Base-by-base conservation (phyloP, 2,113 vertebrate species). In the Cyanoderma ruficeps region DNA sequence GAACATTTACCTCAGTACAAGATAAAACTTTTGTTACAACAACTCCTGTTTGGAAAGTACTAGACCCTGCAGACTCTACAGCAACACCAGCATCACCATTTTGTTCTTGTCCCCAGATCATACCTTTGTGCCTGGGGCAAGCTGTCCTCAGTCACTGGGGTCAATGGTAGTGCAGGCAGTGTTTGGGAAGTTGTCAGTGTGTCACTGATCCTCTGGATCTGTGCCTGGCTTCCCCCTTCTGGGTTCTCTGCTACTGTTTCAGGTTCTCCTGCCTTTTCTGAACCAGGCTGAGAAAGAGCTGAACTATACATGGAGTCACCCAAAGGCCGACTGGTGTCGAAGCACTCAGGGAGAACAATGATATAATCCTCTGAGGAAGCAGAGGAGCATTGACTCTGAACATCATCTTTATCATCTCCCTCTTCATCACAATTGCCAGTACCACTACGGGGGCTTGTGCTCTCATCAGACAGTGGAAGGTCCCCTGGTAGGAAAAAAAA, bases 221-320 rank as follows among this genome's bases (percentile, higher is more conserved):
- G 94, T 0, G 57, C 81, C 4, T 69, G 91, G 56, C 64, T 97
- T 24, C 61, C 96, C 4, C 20, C 65, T 57, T 92, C 96, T 1
- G 83, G 49, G 10, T 12, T 67, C 75, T 61, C 60, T 35, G 95
- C 69, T 85, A 82, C 97, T 18, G 93, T 69, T 77, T 97, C 93
- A 33, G 86, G 81, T 64, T 98, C 98, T 49, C 92, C 67, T 4
- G 82, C 56, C 65, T 97, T 96, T 46, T 99, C 98, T 14, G 96
- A 50, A 57, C 98, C 98, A 30, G 98, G 98, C 96, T 99, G 99
- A 21, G 99, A 99, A 93, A 99, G 97, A 8, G 99, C 99, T 1
- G 99, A 99, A 95, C 99, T 99, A 67, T 99, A 99, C 98, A 99
- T 98, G 70, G 99, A 99, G 87, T 99, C 99, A 27, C 98, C 98